Evolutionary conservation across 2,888 invertebrate genomes (phyloP), one percentile per base, ranked within the genome.

Genomic region (Hermaeophaga mercurialis): DNA sequence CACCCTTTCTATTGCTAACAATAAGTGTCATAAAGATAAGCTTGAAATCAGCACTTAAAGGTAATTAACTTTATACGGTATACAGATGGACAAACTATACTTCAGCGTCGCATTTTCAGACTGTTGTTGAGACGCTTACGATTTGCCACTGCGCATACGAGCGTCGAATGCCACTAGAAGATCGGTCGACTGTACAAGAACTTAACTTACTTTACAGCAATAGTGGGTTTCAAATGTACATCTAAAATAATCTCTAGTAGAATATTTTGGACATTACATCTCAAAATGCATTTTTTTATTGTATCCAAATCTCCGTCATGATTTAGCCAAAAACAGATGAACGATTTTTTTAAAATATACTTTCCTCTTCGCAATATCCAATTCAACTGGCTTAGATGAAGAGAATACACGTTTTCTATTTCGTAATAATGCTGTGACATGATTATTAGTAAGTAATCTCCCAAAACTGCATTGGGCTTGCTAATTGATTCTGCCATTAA

Each of bases 191-290:
- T n/a, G n/a, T n/a, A n/a, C n/a, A n/a, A n/a, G n/a, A n/a, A n/a
- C n/a, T n/a, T n/a, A n/a, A 31, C 53, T 56, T 50, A 63, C 63
- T 62, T 54, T 38, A 45, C 31, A 24, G 47, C 48, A 34, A 54
- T 54, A 12, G 12, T 12, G 19, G 47, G 46, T n/a, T 56, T 54
- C 7, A 48, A 18, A n/a, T 24, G 38, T 9, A 46, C 31, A 26
- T 57, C 58, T 8, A 55, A 38, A 22, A 65, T 33, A 18, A 65
- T 41, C 8, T 55, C 34, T 24, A 62, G 24, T 1, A 65, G 54
- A 8, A 56, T 11, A 1, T 33, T 50, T 24, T 56, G 59, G 4
- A 49, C 50, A 0, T 44, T 34, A 26, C 58, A 58, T 11, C 24
- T 17, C 1, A 41, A 22, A 5, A 65, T 45, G 18, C 53, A 59